Conservation (phyloP, 1,140 invertebrate genomes). For the Drosophila bocqueti region DNA sequence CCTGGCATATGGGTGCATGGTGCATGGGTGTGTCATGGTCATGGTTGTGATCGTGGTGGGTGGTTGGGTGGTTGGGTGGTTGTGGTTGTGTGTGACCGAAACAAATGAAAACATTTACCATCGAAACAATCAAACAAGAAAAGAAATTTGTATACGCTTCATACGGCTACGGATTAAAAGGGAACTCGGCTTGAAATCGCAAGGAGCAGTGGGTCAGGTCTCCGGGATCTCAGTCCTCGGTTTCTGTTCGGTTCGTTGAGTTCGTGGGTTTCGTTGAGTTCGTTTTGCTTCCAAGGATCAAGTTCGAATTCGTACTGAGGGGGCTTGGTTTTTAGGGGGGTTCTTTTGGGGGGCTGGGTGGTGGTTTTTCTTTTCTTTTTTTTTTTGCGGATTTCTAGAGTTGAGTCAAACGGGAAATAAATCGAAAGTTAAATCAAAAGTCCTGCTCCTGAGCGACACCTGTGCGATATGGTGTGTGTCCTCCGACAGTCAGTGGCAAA, state of each 20-base stretch:
- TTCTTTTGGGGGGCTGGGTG: background rate
- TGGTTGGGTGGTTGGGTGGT: slow-evolving; percentile 25
- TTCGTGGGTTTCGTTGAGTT: background rate
- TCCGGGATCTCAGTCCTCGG: background rate
- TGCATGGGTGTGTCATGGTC: slow-evolving; percentile 1
- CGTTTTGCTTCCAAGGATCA: slow-evolving; percentile 36
- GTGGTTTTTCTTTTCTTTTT: slow-evolving; percentile 2
- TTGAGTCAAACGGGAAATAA: slow-evolving; percentile 65
- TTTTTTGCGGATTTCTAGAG: slow-evolving; percentile 34
- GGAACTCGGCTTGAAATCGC: slow-evolving; percentile 60
- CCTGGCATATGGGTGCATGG: background rate
- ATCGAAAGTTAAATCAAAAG: slow-evolving; percentile 82
- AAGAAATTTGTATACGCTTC: slow-evolving; percentile 83
- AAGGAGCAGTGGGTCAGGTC: slow-evolving; percentile 29
- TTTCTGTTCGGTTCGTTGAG: background rate
- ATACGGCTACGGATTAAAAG: slow-evolving; percentile 29
- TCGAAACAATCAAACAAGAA: slow-evolving; percentile 84
- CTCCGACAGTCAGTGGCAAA: slow-evolving; percentile 58
- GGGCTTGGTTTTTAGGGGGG: background rate
- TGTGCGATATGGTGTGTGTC: slow-evolving; percentile 43
- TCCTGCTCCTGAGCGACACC: slow-evolving; percentile 68
- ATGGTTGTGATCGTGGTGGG: slow-evolving; percentile 14
- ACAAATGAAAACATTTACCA: slow-evolving; percentile 84
- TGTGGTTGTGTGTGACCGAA: slow-evolving; percentile 67
- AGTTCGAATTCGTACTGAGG: slow-evolving; percentile 27